These are phyloP conservation scores for Aphelinus certus DNA, from an alignment of 1,140 invertebrate genomes.

Conservation along the genomic window DNA sequence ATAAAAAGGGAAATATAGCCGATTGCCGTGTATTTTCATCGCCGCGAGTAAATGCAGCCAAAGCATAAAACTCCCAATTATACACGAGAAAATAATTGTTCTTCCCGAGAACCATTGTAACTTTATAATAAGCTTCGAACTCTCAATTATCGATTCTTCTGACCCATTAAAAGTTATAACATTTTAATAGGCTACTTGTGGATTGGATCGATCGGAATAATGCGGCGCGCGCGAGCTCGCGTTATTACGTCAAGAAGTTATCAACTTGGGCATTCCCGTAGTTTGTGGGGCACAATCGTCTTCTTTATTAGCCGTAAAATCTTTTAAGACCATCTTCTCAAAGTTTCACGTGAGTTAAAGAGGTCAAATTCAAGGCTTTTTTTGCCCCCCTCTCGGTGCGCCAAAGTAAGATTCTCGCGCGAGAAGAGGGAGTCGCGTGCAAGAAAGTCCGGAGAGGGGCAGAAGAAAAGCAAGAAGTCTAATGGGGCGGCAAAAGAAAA, in stretches of 20 bases:
- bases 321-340: slow-evolving; percentile 24
- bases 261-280: background rate
- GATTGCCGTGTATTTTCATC: too few relatives aligned
- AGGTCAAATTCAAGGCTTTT: slow-evolving; percentile 30
- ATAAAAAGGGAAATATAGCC: too few relatives aligned
- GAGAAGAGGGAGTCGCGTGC: background rate
- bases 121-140: too few relatives aligned
- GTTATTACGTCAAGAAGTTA: slow-evolving; percentile 5
- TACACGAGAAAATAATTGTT: too few relatives aligned
- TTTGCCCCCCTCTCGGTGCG: slow-evolving; percentile 7
- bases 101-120: too few relatives aligned
- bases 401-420: background rate
- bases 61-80: too few relatives aligned
- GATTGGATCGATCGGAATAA: too few relatives aligned
- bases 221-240: background rate
- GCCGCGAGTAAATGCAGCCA: too few relatives aligned
- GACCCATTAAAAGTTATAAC: too few relatives aligned
- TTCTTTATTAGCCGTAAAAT: slow-evolving; percentile 37
- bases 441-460: slow-evolving; percentile 5
- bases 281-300: slow-evolving; percentile 6
- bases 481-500: slow-evolving; percentile 13
- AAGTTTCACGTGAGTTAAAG: slow-evolving; percentile 34
- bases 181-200: too few relatives aligned
- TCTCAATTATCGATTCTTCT: too few relatives aligned
- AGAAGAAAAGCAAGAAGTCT: background rate